phyloP scores from a whole-genome alignment of 2,113 vertebrate genomes.

The Chamaetylas fuelleborni region DNA sequence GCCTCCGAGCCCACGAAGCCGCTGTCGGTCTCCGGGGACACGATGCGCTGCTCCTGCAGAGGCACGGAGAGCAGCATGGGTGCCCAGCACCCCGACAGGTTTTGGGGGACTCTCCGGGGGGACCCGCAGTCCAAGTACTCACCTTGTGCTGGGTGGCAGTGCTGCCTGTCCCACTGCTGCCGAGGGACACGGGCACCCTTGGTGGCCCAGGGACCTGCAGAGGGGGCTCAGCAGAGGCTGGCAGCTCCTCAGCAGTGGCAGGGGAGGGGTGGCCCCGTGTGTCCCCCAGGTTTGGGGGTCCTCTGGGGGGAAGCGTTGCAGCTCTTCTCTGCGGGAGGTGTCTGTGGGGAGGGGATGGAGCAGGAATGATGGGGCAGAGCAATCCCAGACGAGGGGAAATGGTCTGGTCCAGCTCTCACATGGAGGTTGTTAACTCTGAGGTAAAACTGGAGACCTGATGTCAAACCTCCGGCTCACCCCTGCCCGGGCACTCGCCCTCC shows the following conservation, averaged over 20 bases:
- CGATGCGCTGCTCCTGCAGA: slow-evolving; percentile 81
- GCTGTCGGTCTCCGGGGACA: slow-evolving; percentile 91
- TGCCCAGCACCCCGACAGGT: not conserved
- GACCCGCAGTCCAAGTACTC: rapidly evolving
- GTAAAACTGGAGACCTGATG: rapidly evolving
- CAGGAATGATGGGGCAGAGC: not conserved
- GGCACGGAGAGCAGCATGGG: rapidly evolving
- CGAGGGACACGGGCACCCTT: not conserved
- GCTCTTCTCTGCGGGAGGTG: not conserved
- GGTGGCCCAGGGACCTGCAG: not conserved
- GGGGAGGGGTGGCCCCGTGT: not conserved
- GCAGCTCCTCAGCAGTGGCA: not conserved
- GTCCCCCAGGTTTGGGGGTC: rapidly evolving
- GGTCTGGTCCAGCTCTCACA: not conserved
- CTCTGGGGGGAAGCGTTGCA: rapidly evolving
- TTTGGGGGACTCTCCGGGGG: too few relatives aligned
- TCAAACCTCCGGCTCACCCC: not conserved
- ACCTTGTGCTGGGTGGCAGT: slow-evolving; percentile 33
- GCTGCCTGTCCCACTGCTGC: slow-evolving; percentile 67
- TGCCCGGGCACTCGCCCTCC: not conserved
- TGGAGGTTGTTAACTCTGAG: not conserved
- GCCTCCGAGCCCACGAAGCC: slow-evolving; percentile 92
- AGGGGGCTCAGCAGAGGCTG: rapidly evolving
- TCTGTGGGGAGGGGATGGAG: not conserved
- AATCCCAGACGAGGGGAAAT: rapidly evolving